Percentiles rank a stretch among this genome's conserved stretches.
Conservation (phyloP, 2,888 invertebrate genomes). For the Silvanus unidentatus region DNA sequence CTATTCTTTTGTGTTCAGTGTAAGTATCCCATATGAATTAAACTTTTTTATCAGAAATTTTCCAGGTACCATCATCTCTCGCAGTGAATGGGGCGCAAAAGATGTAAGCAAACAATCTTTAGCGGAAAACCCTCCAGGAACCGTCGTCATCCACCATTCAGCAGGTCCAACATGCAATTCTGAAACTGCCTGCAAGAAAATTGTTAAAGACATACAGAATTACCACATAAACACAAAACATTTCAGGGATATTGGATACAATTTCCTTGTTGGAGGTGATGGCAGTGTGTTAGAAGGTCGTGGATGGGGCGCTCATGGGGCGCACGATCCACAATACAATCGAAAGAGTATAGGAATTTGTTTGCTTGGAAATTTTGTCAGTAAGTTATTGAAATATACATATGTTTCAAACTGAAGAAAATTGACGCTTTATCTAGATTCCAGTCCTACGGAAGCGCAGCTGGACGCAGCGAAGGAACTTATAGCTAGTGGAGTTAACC, state of each 20-base stretch:
- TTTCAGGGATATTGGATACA: conserved; percentile 42
- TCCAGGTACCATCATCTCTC: conserved; percentile 34
- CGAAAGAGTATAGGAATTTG: conserved; percentile 56
- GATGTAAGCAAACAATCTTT: no score
- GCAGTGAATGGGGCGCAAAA: conserved; percentile 45
- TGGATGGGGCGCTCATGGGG: conserved; percentile 58
- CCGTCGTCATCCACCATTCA: conserved; percentile 47
- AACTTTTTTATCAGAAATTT: no score
- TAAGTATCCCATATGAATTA: no score
- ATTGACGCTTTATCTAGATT: conserved; percentile 11
- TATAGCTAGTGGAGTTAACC: conserved; percentile 22
- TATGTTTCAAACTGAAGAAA: not conserved
- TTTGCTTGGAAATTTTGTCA: conserved; percentile 53
- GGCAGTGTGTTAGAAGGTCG: conserved; percentile 61
- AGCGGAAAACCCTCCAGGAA: conserved; percentile 40
- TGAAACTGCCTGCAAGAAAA: conserved; percentile 37
- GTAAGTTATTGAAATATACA: conserved; percentile 32
- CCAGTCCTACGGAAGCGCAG: conserved; percentile 19
- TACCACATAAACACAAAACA: conserved; percentile 33
- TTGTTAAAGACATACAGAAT: conserved; percentile 43
- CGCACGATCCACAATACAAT: conserved; percentile 57
- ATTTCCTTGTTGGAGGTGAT: conserved; percentile 54
- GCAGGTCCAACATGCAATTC: conserved; percentile 38
- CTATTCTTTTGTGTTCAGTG: no score
- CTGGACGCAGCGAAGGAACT: conserved; percentile 21